phyloP scores from a whole-genome alignment of 2,888 invertebrate species.

The Orthosia gracilis region DNA sequence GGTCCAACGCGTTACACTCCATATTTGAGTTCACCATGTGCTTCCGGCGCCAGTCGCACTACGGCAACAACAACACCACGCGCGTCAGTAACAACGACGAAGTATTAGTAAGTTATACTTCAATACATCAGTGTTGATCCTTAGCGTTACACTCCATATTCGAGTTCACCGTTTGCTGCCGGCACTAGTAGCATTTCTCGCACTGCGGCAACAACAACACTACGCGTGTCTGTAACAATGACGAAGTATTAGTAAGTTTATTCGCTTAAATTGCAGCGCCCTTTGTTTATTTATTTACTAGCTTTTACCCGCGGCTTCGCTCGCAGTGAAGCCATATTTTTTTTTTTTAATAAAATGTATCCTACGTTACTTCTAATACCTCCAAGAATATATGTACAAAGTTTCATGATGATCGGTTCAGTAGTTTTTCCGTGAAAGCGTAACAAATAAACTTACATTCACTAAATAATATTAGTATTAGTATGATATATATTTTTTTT shows the following conservation, averaged over 20 bases:
- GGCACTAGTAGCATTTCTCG: constrained; percentile 73
- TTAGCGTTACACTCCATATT: constrained; percentile 75
- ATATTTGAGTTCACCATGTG: constrained; percentile 85
- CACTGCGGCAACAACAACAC: constrained; percentile 83
- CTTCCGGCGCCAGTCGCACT: constrained; percentile 76
- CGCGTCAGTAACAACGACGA: constrained; percentile 81
- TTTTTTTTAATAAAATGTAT: too few relatives aligned
- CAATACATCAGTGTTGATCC: background rate
- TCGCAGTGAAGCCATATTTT: too few relatives aligned
- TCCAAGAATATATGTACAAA: too few relatives aligned
- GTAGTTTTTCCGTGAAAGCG: too few relatives aligned
- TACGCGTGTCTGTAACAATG: constrained; percentile 78
- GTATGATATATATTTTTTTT: too few relatives aligned
- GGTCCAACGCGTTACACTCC: constrained; percentile 76
- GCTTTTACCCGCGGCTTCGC: too few relatives aligned
- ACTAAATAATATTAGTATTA: too few relatives aligned
- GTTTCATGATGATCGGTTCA: too few relatives aligned
- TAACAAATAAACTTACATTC: too few relatives aligned
- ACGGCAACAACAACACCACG: constrained; percentile 83
- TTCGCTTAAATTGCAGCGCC: background rate
- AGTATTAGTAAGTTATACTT: constrained; percentile 78
- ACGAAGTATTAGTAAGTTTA: constrained; percentile 83
- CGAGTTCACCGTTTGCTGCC: constrained; percentile 84
- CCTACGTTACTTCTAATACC: too few relatives aligned
- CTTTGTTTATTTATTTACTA: too few relatives aligned